A percentile compares a stretch with the other conserved stretches of the same genome.
These are phyloP conservation scores for Mormyrops boulengeri DNA, from an alignment of 2,797 vertebrate genomes.

Conservation along the genomic window DNA sequence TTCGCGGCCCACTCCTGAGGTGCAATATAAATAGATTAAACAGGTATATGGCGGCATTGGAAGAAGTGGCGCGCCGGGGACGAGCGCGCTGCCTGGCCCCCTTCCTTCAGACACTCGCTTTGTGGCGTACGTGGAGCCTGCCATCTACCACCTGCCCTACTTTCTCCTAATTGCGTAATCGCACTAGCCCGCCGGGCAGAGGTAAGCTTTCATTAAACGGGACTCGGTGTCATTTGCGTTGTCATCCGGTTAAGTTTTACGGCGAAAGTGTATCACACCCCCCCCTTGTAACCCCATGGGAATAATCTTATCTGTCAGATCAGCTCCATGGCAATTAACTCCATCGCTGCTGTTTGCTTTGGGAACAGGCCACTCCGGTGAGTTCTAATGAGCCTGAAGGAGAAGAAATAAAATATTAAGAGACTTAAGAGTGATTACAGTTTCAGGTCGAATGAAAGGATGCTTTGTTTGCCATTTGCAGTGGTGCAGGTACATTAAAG, in stretches of 20 bases:
- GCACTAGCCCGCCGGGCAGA: slow-evolving; percentile 27
- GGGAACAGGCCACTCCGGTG: not conserved
- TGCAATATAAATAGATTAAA: slow-evolving; percentile 11
- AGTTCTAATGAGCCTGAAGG: not conserved
- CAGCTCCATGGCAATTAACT: slow-evolving; percentile 19
- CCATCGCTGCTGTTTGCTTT: slow-evolving; percentile 1
- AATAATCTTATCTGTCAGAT: slow-evolving; percentile 24
- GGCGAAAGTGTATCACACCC: slow-evolving; percentile 15
- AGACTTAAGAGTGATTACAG: not conserved
- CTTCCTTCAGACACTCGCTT: slow-evolving; percentile 24
- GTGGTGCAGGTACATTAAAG: not conserved
- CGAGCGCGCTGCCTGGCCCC: slow-evolving; percentile 23
- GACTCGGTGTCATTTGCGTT: slow-evolving; percentile 32
- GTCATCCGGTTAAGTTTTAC: slow-evolving; percentile 7
- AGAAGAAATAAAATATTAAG: not conserved
- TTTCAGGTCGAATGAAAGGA: not conserved
- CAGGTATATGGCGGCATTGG: not conserved
- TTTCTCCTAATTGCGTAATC: slow-evolving; percentile 32
- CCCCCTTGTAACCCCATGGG: slow-evolving; percentile 12
- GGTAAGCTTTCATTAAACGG: slow-evolving; percentile 38
- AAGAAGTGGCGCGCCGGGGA: not conserved
- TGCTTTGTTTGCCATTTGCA: not conserved
- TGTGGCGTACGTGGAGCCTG: slow-evolving; percentile 20
- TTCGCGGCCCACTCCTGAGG: not conserved
- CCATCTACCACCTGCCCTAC: slow-evolving; percentile 27